Evolutionary conservation across 2,113 vertebrate genomes (phyloP).

Genomic region (Tragelaphus buxtoni): DNA sequence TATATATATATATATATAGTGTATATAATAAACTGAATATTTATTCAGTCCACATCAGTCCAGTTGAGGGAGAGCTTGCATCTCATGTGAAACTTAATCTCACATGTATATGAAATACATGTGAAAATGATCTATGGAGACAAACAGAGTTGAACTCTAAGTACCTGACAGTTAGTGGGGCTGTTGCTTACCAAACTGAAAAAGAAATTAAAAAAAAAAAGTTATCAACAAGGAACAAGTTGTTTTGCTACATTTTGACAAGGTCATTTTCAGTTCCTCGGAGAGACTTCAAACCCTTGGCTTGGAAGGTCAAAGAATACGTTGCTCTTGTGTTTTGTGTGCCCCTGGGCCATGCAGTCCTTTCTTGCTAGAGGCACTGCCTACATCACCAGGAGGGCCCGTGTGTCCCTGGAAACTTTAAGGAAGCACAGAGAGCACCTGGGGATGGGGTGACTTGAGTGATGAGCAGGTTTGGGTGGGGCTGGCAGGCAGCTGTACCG

Average conservation of each 20-base stretch:
- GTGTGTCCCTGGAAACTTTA: neutral
- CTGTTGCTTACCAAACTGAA: neutral
- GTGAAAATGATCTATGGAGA: neutral
- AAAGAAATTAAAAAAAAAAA: neutral
- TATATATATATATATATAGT: no score
- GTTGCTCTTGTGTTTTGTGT: accelerated
- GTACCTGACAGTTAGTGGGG: neutral
- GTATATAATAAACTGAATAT: no score
- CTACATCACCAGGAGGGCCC: no score
- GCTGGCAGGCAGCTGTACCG: accelerated
- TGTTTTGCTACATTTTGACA: neutral
- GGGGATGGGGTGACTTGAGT: neutral
- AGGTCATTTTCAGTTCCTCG: neutral
- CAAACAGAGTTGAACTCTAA: neutral
- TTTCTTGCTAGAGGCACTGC: neutral
- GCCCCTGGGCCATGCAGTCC: accelerated
- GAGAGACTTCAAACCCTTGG: neutral
- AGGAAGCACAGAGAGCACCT: neutral
- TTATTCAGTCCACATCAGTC: no score
- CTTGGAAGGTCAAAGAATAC: neutral
- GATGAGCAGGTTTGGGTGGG: neutral
- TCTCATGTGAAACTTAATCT: neutral
- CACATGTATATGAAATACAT: accelerated
- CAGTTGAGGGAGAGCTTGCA: no score
- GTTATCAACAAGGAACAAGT: neutral